phyloP scores from a whole-genome alignment of 2,888 invertebrate genomes.

The Volucella bombylans region DNA sequence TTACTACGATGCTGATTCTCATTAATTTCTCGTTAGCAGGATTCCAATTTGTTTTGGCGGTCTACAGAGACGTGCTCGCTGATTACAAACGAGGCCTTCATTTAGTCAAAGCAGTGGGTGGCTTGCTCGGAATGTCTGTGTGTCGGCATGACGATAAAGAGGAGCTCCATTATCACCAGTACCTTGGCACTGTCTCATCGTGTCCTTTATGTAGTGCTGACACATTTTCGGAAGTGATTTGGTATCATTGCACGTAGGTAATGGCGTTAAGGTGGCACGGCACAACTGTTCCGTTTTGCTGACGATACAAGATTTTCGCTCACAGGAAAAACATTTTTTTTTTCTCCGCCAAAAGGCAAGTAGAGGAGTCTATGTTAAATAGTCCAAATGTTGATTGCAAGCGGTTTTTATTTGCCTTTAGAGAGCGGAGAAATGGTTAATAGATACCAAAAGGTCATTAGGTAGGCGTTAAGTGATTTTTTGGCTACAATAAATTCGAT shows the following conservation, averaged over 20 bases:
- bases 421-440: neutral
- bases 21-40: conserved; percentile 72
- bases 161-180: conserved; percentile 16
- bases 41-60: conserved; percentile 63
- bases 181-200: conserved; percentile 24
- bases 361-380: conserved; percentile 9
- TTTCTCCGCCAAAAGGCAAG: conserved; percentile 18
- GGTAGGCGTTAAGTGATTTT: conserved; percentile 33
- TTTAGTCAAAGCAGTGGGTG: conserved; percentile 56
- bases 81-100: conserved; percentile 70
- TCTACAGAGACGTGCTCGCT: conserved; percentile 45
- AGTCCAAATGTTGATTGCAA: neutral
- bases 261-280: conserved; percentile 44
- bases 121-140: neutral
- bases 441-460: conserved; percentile 45
- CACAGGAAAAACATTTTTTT: conserved; percentile 15
- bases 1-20: conserved; percentile 69
- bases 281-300: conserved; percentile 48
- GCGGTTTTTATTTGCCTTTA: conserved; percentile 7
- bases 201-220: conserved; percentile 49
- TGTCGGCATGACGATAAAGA: conserved; percentile 8
- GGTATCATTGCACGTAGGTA: conserved; percentile 44
- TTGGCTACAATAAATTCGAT: conserved; percentile 14
- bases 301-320: conserved; percentile 29
- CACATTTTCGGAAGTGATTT: conserved; percentile 69